Evolutionary conservation across 2,113 vertebrate species (phyloP).

Genomic region (Albula goreensis): DNA sequence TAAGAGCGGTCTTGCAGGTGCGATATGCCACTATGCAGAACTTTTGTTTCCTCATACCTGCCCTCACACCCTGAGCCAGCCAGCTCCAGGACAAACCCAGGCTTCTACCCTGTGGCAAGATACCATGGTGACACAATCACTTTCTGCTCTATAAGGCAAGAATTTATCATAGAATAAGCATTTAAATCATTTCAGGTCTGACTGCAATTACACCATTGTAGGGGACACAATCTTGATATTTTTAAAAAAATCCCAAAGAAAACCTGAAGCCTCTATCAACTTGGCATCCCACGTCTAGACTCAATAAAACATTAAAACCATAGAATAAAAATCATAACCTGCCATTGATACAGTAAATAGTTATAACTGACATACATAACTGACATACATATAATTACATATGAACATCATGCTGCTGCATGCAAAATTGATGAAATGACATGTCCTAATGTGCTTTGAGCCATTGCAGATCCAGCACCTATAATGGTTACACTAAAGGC

Average conservation of each 20-base stretch:
- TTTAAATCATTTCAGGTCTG: not conserved
- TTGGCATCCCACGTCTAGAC: too few species aligned
- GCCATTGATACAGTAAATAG: not conserved
- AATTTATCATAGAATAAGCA: not conserved
- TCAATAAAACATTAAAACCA: not conserved
- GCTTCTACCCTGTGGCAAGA: not conserved
- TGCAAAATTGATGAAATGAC: too few species aligned
- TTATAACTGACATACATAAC: too few species aligned
- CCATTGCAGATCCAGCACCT: not conserved
- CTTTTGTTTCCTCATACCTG: too few species aligned
- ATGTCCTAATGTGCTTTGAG: too few species aligned
- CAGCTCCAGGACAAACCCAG: not conserved
- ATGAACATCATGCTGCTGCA: too few species aligned
- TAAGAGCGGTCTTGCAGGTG: too few species aligned
- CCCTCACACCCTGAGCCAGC: too few species aligned
- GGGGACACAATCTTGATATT: not conserved
- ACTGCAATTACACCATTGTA: not conserved
- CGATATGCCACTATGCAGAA: too few species aligned
- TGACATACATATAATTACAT: too few species aligned
- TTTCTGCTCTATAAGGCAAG: not conserved
- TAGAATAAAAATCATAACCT: not conserved
- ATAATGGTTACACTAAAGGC: not conserved
- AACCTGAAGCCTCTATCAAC: not conserved
- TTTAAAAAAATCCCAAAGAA: not conserved
- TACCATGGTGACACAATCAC: not conserved